phyloP scores from a whole-genome alignment of 2,797 vertebrate genomes.

The Poecilia wingei region DNA sequence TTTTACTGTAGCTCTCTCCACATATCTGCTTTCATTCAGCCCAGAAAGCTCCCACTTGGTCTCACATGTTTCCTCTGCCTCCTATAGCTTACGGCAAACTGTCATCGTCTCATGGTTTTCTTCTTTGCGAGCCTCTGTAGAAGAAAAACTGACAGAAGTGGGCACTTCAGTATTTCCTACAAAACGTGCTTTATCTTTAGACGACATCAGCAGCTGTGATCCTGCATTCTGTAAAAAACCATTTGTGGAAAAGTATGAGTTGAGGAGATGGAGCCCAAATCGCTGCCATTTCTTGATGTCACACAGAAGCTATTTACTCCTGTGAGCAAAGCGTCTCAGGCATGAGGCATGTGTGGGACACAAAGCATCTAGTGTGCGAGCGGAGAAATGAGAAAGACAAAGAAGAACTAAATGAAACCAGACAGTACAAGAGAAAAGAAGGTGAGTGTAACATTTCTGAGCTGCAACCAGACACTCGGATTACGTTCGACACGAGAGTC shows the following conservation, averaged over 20 bases:
- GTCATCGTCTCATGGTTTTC: not conserved
- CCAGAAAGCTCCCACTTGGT: not conserved
- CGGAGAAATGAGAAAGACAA: constrained; percentile 54
- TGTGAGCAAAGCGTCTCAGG: constrained; percentile 38
- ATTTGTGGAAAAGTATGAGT: constrained; percentile 48
- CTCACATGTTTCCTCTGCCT: not conserved
- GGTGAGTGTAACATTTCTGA: constrained; percentile 18
- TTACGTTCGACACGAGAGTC: constrained; percentile 42
- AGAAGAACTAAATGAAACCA: constrained; percentile 27
- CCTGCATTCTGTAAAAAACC: constrained; percentile 9
- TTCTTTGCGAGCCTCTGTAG: not conserved
- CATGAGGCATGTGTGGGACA: constrained; percentile 42
- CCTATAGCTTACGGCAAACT: not conserved
- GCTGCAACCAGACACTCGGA: constrained; percentile 11
- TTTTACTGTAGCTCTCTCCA: not conserved
- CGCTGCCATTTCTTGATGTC: constrained; percentile 54
- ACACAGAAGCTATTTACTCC: constrained; percentile 52
- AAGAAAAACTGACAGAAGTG: not conserved
- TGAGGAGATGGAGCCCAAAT: constrained; percentile 51
- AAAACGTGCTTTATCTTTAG: constrained; percentile 10
- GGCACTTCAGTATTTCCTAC: not conserved
- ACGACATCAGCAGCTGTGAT: constrained; percentile 9
- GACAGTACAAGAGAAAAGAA: constrained; percentile 31
- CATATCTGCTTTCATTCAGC: not conserved
- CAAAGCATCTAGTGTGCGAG: constrained; percentile 31